Evolutionary conservation across 2,797 vertebrate species (phyloP), one percentile per base, ranked within the genome.

Genomic region (Eleutherodactylus coqui): DNA sequence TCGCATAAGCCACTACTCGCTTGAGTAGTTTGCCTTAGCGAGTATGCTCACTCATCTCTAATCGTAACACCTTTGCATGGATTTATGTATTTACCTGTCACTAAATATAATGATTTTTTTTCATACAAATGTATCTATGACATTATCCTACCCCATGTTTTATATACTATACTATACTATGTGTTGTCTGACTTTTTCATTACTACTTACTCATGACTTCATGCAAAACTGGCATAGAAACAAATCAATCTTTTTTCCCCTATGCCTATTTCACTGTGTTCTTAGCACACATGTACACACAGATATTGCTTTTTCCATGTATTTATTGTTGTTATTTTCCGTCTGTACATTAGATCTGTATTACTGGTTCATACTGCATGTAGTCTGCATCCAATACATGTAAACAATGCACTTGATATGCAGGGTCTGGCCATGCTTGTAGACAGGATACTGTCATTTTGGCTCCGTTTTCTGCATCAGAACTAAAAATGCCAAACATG

Each of bases 401-500:
- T 41, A 79, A 62, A n/a, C 51, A 73, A 49, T 60, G 21, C 43
- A 64, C 32, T 64, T 73, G 34, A 75, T 69, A 75, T 51, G 53
- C 76, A 75, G 34, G 34, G 77, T 75, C 82, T 84, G 77, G 73
- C 82, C 81, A 75, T 76, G n/a, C 69, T 49, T 87, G 45, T 82
- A 87, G 86, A 87, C 86, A 87, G 77, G 69, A 87, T 83, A 62
- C 77, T 87, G 82, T 64, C 64, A 80, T 75, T 87, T 72, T 87
- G 86, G 86, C 86, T 84, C 10, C 14, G 27, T 34, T 84, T 84
- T 83, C 67, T 62, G 86, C 77, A 75, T 75, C 76, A 55, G 82
- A 51, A 45, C 82, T 84, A 87, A 84, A 87, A 87, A 87, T 87
- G 86, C 70, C 77, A 84, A 87, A 84, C 67, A 84, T 87, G 76